Conservation (phyloP, 2,113 vertebrate genomes). For the Salminus brasiliensis region DNA sequence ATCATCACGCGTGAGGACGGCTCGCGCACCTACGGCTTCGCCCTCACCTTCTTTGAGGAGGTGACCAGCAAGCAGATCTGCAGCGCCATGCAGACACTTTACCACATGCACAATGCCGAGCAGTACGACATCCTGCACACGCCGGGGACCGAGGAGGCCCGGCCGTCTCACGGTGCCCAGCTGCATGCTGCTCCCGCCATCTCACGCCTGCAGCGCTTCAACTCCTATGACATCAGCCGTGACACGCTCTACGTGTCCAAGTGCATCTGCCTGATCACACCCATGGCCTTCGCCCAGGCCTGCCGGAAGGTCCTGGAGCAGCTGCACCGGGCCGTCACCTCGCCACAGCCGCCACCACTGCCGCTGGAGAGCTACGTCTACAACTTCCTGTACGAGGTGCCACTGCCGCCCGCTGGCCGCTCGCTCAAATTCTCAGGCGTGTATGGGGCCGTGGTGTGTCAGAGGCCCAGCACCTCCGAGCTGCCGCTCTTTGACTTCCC, state of each 20-base stretch:
- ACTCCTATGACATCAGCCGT: constrained; percentile 96
- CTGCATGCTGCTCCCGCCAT: constrained; percentile 84
- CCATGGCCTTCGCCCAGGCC: constrained; percentile 96
- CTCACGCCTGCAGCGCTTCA: constrained; percentile 93
- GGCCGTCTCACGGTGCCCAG: constrained; percentile 67
- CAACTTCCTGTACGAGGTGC: constrained; percentile 97
- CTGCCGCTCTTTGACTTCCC: constrained; percentile 95
- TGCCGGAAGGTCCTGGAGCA: constrained; percentile 91
- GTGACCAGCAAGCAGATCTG: constrained; percentile 99
- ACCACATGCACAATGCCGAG: constrained; percentile 99
- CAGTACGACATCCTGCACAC: constrained; percentile 89
- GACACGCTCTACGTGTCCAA: constrained; percentile 97
- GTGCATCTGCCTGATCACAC: constrained; percentile 95
- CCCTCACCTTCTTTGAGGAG: constrained; percentile 98
- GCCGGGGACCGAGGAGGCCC: constrained; percentile 65
- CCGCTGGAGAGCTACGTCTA: constrained; percentile 98
- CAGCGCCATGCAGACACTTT: constrained; percentile 98
- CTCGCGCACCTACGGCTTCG: constrained; percentile 95
- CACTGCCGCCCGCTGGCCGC: constrained; percentile 89
- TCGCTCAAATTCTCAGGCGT: constrained; percentile 97
- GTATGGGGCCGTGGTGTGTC: constrained; percentile 92
- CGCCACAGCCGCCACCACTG: constrained; percentile 90
- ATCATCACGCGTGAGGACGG: constrained; percentile 99
- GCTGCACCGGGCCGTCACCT: constrained; percentile 92
- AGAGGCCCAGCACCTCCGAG: constrained; percentile 93